Conservation (phyloP, 2,797 vertebrate species). For the Limnodromus scolopaceus region DNA sequence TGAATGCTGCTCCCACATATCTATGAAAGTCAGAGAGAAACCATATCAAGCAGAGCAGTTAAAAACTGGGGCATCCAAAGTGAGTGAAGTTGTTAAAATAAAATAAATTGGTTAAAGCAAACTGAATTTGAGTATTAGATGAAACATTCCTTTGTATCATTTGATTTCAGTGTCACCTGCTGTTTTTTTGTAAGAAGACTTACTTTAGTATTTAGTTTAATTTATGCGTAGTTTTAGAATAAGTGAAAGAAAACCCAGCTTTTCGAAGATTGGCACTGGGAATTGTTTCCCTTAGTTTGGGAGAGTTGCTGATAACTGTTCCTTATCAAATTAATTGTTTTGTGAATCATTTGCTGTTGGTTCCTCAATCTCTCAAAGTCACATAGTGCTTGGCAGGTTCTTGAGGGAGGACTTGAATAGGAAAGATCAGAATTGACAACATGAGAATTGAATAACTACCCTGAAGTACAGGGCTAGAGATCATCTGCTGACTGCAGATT, state of each 20-base stretch:
- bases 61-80: not conserved
- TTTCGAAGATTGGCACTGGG: not conserved
- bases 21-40: not conserved
- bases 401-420: not conserved
- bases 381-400: not conserved
- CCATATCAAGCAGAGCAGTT: not conserved
- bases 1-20: not conserved
- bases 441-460: not conserved
- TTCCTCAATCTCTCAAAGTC: not conserved
- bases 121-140: not conserved
- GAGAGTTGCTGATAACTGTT: not conserved
- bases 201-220: not conserved
- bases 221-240: not conserved
- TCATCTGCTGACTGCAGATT: not conserved
- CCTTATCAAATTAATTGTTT: not conserved
- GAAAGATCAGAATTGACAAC: not conserved
- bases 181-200: not conserved
- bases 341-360: not conserved
- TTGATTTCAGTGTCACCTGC: not conserved
- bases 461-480: not conserved
- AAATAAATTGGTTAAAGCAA: not conserved
- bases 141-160: not conserved
- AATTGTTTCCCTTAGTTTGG: not conserved
- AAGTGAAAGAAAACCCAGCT: not conserved
- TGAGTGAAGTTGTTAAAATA: not conserved